These are phyloP conservation scores for Sinocyclocheilus maitianheensis DNA, from an alignment of 2,113 vertebrate genomes.

Conservation along the genomic window DNA sequence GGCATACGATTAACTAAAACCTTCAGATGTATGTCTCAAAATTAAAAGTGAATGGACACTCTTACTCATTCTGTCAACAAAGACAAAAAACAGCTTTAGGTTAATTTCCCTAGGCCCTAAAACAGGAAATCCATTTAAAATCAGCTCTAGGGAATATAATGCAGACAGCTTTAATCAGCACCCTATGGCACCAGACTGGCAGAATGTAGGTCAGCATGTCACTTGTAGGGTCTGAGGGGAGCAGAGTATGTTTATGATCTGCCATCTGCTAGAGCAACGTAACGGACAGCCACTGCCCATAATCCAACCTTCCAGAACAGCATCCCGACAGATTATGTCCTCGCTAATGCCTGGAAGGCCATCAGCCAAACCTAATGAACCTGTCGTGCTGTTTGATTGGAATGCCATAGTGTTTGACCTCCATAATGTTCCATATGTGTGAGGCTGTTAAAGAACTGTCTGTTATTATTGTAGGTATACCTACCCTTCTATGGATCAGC, in stretches of 20 bases:
- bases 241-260: constrained; percentile 23
- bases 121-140: not conserved
- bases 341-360: constrained; percentile 3
- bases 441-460: not conserved
- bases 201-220: constrained; percentile 40
- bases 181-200: not conserved
- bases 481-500: constrained; percentile 93
- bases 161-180: constrained; percentile 4
- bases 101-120: not conserved
- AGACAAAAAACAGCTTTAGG: not conserved
- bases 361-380: not conserved
- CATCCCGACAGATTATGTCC: constrained; percentile 29
- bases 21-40: not conserved
- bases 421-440: not conserved
- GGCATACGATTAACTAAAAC: not conserved
- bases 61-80: not conserved
- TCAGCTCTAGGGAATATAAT: not conserved
- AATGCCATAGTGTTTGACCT: not conserved
- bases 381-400: constrained; percentile 1
- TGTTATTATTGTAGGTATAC: constrained; percentile 74
- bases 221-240: constrained; percentile 8
- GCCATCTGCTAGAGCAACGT: constrained; percentile 29
- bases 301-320: constrained; percentile 22
- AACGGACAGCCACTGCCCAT: constrained; percentile 3
- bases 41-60: not conserved